These are phyloP conservation scores for Cydia fagiglandana DNA, from an alignment of 1,140 invertebrate species.

Conservation along the genomic window DNA sequence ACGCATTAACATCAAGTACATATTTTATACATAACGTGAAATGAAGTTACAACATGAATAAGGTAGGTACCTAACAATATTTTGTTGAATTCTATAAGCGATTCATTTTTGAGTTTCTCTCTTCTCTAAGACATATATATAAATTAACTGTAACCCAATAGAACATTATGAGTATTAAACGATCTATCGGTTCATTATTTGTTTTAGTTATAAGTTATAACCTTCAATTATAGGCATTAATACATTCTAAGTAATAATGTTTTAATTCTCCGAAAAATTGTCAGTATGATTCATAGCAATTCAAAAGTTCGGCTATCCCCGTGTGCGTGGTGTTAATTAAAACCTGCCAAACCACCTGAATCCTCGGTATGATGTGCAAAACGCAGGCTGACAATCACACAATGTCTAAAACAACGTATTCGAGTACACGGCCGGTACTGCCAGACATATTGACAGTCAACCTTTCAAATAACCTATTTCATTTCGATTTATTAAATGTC, in stretches of 20 bases:
- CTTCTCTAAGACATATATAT: no score
- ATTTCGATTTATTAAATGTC: background rate
- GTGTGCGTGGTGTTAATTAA: background rate
- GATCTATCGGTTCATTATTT: no score
- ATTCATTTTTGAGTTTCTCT: no score
- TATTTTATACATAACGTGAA: background rate
- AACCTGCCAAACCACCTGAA: background rate
- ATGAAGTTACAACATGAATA: no score
- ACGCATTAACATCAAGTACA: background rate
- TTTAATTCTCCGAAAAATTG: no score
- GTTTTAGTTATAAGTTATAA: no score
- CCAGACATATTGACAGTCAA: background rate
- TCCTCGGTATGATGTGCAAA: background rate
- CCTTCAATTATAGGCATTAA: no score
- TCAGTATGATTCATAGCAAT: background rate
- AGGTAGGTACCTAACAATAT: no score
- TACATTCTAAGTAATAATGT: no score
- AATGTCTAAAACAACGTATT: conserved; percentile 4
- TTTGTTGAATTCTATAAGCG: no score
- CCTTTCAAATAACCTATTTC: conserved; percentile 2
- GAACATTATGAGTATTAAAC: no score
- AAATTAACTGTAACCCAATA: no score
- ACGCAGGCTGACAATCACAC: conserved; percentile 1
- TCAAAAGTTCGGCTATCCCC: background rate
- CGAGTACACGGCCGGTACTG: background rate